Conservation (phyloP, 2,797 vertebrate species). For the Sciaenops ocellatus region DNA sequence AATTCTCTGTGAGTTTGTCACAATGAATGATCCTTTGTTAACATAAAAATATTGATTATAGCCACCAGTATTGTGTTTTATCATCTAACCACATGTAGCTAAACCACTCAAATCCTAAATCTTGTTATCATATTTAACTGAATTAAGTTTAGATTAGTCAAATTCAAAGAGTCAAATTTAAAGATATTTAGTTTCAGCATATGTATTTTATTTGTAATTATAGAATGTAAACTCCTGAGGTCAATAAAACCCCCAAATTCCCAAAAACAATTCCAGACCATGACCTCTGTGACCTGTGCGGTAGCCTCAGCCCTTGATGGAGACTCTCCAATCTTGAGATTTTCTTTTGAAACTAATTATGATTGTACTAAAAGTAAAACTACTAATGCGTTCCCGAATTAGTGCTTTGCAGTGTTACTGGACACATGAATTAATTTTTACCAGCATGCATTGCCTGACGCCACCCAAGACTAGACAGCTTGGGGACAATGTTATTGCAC, state of each 20-base stretch:
- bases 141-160: neutral
- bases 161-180: neutral
- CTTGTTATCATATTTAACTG: neutral
- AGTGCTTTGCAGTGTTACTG: conserved; percentile 47
- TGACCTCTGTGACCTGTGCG: conserved; percentile 48
- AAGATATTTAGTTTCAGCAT: neutral
- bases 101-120: conserved; percentile 3
- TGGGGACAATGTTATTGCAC: conserved; percentile 73
- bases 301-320: neutral
- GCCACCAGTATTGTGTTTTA: neutral
- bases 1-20: neutral
- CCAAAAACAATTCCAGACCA: conserved; percentile 10
- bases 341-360: conserved; percentile 62
- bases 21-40: neutral
- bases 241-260: conserved; percentile 22
- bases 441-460: conserved; percentile 52
- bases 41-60: neutral
- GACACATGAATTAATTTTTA: conserved; percentile 63
- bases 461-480: conserved; percentile 73
- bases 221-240: conserved; percentile 9
- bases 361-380: conserved; percentile 50
- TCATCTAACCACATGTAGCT: neutral
- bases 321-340: conserved; percentile 31
- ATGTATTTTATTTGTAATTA: conserved; percentile 11
- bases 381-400: conserved; percentile 49